Evolutionary conservation across 92 coral and sea anemone species (phyloP).

Genomic region (Isaurus tuberculatus): DNA sequence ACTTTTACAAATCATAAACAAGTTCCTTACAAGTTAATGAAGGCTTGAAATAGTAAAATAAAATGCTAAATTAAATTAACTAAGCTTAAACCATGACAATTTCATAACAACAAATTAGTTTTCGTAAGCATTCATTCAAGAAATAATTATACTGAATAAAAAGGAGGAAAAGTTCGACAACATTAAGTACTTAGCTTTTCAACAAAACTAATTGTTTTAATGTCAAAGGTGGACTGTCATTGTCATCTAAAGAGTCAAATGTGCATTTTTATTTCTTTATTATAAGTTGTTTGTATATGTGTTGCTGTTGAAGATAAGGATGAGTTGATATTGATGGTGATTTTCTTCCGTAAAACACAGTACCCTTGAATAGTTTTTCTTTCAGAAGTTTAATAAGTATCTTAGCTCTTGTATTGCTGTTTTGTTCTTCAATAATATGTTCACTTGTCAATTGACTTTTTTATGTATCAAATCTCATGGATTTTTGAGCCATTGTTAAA

Average conservation of each 20-base stretch:
- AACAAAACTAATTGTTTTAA: conserved; percentile 6
- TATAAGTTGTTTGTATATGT: conserved; percentile 35
- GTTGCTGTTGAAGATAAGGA: conserved; percentile 52
- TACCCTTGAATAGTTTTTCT: conserved; percentile 2
- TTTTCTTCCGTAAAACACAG: conserved; percentile 43
- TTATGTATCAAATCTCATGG: too few species aligned
- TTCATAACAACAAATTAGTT: conserved; percentile 32
- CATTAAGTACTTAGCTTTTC: conserved; percentile 24
- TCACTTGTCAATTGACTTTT: too few species aligned
- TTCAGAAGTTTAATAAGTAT: too few species aligned
- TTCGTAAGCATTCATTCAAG: not conserved
- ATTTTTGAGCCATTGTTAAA: too few species aligned
- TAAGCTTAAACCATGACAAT: conserved; percentile 22
- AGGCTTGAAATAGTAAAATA: conserved; percentile 38
- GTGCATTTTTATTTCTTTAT: conserved; percentile 35
- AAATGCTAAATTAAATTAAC: conserved; percentile 29
- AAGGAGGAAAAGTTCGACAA: conserved; percentile 21
- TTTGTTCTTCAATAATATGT: too few species aligned
- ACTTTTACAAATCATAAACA: not conserved
- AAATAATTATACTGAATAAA: conserved; percentile 12
- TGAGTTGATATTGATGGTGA: conserved; percentile 47
- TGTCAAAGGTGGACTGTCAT: conserved; percentile 24
- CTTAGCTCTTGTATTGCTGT: too few species aligned
- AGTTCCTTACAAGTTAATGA: conserved; percentile 40
- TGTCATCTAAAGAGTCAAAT: conserved; percentile 43